Evolutionary conservation across 2,888 invertebrate species (phyloP).

Genomic region (Andricus curvator): DNA sequence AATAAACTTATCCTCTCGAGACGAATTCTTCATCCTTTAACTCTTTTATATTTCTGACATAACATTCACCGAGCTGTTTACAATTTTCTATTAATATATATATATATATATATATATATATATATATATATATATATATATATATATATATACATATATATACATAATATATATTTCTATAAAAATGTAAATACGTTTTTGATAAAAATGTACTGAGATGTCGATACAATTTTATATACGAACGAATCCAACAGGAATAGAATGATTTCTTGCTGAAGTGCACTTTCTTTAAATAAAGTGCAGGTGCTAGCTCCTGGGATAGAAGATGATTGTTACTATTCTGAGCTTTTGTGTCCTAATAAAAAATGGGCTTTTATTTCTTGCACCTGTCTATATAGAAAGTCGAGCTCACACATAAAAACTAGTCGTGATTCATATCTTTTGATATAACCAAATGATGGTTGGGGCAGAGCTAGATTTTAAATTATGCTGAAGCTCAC

Average conservation of each 20-base stretch:
- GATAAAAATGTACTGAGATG: too few relatives aligned
- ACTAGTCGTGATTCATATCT: neutral
- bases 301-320: neutral
- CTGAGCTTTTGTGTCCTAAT: neutral
- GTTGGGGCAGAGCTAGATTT: neutral
- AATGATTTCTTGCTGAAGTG: neutral
- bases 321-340: neutral
- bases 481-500: neutral
- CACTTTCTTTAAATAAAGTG: neutral
- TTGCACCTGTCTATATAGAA: neutral
- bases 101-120: neutral
- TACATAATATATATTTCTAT: too few relatives aligned
- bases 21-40: constrained; percentile 3
- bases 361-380: neutral
- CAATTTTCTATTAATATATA: neutral
- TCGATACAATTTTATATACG: too few relatives aligned
- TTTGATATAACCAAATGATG: neutral
- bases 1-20: constrained; percentile 14
- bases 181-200: neutral
- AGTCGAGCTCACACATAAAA: neutral
- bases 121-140: neutral
- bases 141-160: neutral
- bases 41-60: neutral
- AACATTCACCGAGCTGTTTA: neutral
- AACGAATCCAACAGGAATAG: neutral